phyloP scores from a whole-genome alignment of 23 tunicate species.

The Ascidia mentula region DNA sequence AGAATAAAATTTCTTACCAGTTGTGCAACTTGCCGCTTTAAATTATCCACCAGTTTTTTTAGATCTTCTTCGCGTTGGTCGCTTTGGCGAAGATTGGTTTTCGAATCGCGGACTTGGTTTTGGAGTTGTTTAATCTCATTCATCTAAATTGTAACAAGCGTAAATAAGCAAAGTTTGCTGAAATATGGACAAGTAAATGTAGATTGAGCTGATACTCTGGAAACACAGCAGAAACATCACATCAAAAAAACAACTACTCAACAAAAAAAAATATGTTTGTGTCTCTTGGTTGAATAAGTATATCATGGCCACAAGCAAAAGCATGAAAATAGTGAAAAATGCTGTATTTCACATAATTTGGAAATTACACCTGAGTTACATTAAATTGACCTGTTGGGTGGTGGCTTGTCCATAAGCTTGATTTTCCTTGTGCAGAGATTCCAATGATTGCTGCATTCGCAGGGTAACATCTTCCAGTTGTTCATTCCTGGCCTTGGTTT shows the following conservation, averaged over 20 bases:
- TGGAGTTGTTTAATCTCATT: conserved; percentile 35
- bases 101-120: conserved; percentile 31
- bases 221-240: too few relatives aligned
- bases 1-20: too few relatives aligned
- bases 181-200: too few relatives aligned
- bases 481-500: conserved; percentile 46
- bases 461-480: conserved; percentile 59
- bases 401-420: conserved; percentile 41
- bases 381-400: conserved; percentile 41
- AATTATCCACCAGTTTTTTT: conserved; percentile 10
- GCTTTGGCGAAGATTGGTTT: conserved; percentile 16
- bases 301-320: too few relatives aligned
- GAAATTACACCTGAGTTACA: background rate
- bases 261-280: too few relatives aligned
- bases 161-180: too few relatives aligned
- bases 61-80: conserved; percentile 10
- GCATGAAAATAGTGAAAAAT: too few relatives aligned
- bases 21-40: conserved; percentile 14
- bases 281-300: too few relatives aligned
- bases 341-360: background rate
- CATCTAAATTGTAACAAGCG: conserved; percentile 21
- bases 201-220: too few relatives aligned
- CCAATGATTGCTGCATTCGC: conserved; percentile 56
- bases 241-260: too few relatives aligned
- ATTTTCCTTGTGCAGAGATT: conserved; percentile 54